These are phyloP conservation scores for Avahi laniger DNA, from an alignment of 2,797 vertebrate species.

Conservation along the genomic window DNA sequence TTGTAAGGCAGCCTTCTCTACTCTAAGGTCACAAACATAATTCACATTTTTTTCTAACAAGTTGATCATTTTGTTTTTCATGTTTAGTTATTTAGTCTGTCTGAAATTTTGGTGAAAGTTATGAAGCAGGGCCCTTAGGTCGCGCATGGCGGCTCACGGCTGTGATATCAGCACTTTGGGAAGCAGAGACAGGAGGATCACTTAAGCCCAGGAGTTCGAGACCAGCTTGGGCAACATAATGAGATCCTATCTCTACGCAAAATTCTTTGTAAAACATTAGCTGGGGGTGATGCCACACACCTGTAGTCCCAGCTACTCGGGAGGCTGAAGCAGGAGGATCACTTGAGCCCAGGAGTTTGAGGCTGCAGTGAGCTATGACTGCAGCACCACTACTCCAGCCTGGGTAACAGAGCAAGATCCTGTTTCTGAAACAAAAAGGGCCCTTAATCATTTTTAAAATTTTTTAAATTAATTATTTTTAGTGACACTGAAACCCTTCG, in stretches of 20 bases:
- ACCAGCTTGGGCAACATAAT: too few relatives aligned
- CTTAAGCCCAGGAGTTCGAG: too few relatives aligned
- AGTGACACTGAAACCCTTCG: not conserved
- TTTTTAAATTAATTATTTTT: not conserved
- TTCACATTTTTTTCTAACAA: not conserved
- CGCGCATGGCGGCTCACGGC: too few relatives aligned
- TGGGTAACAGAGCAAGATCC: not conserved
- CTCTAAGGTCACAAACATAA: not conserved
- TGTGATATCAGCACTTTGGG: too few relatives aligned
- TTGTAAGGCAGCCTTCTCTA: not conserved
- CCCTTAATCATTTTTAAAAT: not conserved
- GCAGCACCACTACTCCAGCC: not conserved
- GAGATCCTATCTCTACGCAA: too few relatives aligned
- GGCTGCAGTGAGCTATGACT: not conserved
- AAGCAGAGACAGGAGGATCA: too few relatives aligned
- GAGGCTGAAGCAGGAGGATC: too few relatives aligned
- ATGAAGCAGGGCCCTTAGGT: not conserved
- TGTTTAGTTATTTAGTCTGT: not conserved
- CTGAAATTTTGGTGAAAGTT: constrained; percentile 4
- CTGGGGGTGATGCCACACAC: too few relatives aligned
- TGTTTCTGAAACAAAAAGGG: not conserved
- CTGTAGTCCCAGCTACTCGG: too few relatives aligned
- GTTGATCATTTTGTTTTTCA: not conserved
- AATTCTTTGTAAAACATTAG: too few relatives aligned
- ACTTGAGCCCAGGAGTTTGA: too few relatives aligned